These are phyloP conservation scores for Baccha elongata DNA, from an alignment of 2,888 invertebrate species.

Conservation along the genomic window DNA sequence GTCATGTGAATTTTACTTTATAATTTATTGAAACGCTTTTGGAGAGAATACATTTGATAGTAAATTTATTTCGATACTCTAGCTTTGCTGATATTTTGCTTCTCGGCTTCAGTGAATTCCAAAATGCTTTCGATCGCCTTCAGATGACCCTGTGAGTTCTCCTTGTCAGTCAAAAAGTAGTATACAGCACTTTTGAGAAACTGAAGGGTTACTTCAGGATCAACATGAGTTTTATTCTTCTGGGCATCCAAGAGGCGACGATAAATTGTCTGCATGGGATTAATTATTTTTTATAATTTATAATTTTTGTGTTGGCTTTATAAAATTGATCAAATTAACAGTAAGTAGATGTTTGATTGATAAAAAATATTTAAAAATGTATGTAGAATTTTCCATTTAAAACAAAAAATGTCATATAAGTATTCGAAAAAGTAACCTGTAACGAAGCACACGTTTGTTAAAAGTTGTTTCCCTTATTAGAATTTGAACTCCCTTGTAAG, in stretches of 20 bases:
- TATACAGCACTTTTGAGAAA: slow-evolving; percentile 96
- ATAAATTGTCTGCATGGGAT: slow-evolving; percentile 88
- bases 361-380: too few species aligned
- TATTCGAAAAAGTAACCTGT: too few species aligned
- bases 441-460: too few species aligned
- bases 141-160: slow-evolving; percentile 94
- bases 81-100: slow-evolving; percentile 90
- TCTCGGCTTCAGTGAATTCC: slow-evolving; percentile 92
- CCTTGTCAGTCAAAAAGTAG: slow-evolving; percentile 94
- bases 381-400: too few species aligned
- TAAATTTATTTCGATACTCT: slow-evolving; percentile 82
- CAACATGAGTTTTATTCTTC: slow-evolving; percentile 88
- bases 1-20: slow-evolving; percentile 15
- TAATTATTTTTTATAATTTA: slow-evolving; percentile 30
- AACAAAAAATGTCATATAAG: too few species aligned
- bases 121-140: slow-evolving; percentile 94
- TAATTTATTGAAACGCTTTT: slow-evolving; percentile 45
- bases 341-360: too few species aligned
- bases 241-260: slow-evolving; percentile 91
- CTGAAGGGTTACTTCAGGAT: slow-evolving; percentile 95
- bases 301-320: background rate
- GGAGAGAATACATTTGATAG: slow-evolving; percentile 7
- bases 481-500: too few species aligned
- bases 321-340: too few species aligned
- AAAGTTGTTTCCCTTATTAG: too few species aligned